A percentile compares a stretch with the other conserved stretches of the same genome.
phyloP scores from a whole-genome alignment of 2,888 invertebrate genomes.

The Watsonalla binaria region DNA sequence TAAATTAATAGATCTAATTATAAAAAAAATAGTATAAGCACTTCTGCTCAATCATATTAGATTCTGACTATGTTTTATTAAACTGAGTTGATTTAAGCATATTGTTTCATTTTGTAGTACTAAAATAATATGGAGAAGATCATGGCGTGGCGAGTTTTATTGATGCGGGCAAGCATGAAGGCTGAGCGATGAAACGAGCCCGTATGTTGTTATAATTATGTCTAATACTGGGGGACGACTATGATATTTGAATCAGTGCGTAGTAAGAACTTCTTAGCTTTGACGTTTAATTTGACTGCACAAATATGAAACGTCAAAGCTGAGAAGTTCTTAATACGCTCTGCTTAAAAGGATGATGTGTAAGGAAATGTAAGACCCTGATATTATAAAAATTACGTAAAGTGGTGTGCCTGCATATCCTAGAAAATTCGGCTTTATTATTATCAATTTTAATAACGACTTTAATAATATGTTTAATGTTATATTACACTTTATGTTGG shows the following conservation, averaged over 20 bases:
- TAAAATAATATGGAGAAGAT: not conserved
- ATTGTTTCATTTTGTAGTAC: conserved; percentile 1
- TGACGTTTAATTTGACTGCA: not conserved
- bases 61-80: conserved; percentile 26
- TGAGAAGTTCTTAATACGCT: too few relatives aligned
- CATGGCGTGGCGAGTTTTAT: not conserved
- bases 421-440: too few relatives aligned
- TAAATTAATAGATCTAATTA: conserved; percentile 1
- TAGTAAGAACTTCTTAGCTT: not conserved
- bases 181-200: not conserved
- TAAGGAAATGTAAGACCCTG: too few relatives aligned
- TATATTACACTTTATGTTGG: too few relatives aligned
- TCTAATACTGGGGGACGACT: too few relatives aligned
- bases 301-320: too few relatives aligned
- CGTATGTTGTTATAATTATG: too few relatives aligned
- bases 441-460: too few relatives aligned
- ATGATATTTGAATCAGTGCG: too few relatives aligned
- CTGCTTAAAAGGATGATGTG: not conserved
- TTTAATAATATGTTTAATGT: too few relatives aligned
- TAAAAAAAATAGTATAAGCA: conserved; percentile 6
- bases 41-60: conserved; percentile 31
- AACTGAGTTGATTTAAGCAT: conserved; percentile 9
- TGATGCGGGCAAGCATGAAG: not conserved
- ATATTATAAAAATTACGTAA: conserved; percentile 4
- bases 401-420: not conserved